A percentile compares a stretch with the other conserved stretches of the same genome.
Evolutionary conservation across 2,113 vertebrate genomes (phyloP).

Genomic region (Hipposideros armiger): DNA sequence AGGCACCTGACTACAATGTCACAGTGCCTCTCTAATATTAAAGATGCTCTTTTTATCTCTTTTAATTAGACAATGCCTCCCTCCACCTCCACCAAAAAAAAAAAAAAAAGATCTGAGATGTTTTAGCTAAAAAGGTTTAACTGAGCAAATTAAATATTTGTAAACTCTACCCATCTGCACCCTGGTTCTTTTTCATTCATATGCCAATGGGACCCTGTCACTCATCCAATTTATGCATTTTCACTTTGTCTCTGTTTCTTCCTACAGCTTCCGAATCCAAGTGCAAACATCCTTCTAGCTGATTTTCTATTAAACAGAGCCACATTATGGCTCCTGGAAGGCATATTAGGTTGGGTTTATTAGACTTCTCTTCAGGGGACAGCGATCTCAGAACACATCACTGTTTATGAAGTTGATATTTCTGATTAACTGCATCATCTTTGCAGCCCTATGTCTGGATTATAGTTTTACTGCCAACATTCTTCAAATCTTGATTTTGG

Average conservation of each 20-base stretch:
- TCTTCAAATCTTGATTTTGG: not conserved
- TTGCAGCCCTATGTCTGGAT: not conserved
- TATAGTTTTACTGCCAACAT: not conserved
- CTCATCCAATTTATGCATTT: slow-evolving; percentile 11
- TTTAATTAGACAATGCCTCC: not conserved
- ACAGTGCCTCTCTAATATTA: not conserved
- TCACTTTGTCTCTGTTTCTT: slow-evolving; percentile 12
- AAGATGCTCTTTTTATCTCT: not conserved
- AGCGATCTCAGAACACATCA: not conserved
- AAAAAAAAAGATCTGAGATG: not conserved
- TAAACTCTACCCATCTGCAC: not conserved
- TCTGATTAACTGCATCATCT: slow-evolving; percentile 44
- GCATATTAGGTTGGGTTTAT: slow-evolving; percentile 17
- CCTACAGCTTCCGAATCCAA: not conserved
- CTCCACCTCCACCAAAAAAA: not conserved
- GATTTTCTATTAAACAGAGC: slow-evolving; percentile 8
- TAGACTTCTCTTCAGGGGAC: slow-evolving; percentile 37
- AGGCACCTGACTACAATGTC: not conserved
- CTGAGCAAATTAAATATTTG: not conserved
- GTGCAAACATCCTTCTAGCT: not conserved
- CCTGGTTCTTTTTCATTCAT: not conserved
- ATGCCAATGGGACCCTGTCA: not conserved
- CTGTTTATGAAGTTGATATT: slow-evolving; percentile 19
- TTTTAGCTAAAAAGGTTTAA: not conserved
- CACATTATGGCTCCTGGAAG: not conserved